A percentile compares a stretch with the other conserved stretches of the same genome.
phyloP scores from a whole-genome alignment of 2,113 vertebrate genomes.

The Psittacus erithacus region DNA sequence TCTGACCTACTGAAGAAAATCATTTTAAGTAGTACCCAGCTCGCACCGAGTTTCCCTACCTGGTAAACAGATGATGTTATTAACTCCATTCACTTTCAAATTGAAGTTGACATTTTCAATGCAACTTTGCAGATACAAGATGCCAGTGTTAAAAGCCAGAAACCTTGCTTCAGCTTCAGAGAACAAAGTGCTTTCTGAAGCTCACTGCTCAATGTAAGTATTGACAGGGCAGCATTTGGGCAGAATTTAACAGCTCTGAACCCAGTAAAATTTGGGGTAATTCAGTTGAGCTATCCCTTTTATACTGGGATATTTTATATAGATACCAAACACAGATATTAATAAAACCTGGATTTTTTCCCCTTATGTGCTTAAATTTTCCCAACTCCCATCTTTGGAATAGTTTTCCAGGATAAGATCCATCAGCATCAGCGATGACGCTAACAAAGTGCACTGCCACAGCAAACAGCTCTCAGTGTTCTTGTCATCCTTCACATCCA shows the following conservation, averaged over 20 bases:
- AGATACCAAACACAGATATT: background rate
- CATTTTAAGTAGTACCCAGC: background rate
- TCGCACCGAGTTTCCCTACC: background rate
- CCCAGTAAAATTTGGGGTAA: background rate
- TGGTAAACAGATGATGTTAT: background rate
- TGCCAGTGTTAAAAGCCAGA: background rate
- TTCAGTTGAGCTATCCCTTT: background rate
- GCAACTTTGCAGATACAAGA: background rate
- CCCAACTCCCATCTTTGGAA: background rate
- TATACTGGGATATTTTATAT: background rate
- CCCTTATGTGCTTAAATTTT: background rate
- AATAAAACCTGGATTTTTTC: background rate
- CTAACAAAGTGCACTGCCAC: background rate
- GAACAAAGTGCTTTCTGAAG: background rate
- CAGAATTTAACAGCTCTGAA: background rate
- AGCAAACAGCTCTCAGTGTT: background rate
- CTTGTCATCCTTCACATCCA: background rate
- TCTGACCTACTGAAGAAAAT: slow-evolving; percentile 43
- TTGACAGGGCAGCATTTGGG: background rate
- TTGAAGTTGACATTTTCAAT: fast-evolving
- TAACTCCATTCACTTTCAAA: background rate
- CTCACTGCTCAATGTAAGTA: background rate
- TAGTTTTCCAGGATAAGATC: background rate
- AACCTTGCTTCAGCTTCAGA: background rate
- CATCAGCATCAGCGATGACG: background rate